Base-by-base conservation (phyloP, 2,888 invertebrate genomes). In the Drosophila kokeensis region DNA sequence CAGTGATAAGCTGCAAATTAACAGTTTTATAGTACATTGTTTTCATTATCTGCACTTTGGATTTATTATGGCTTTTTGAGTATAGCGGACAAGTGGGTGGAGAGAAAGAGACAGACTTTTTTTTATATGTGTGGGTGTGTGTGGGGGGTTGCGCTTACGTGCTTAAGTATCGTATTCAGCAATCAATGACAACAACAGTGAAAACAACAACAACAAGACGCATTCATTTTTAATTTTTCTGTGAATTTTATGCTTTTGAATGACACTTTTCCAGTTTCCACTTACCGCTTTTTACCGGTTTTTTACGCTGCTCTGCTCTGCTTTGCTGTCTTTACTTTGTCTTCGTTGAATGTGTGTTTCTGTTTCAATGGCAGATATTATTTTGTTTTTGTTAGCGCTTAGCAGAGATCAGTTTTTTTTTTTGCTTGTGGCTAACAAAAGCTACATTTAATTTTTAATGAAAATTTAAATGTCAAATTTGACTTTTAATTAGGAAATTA, bases 211-310 rank as follows among this genome's bases (percentile, higher is more conserved):
- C 36, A 29, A 38, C 13, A n/a, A 55, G 1, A 8, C 8, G 15
- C 55, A 66, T 71, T 69, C 66, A 50, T 65, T 79, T 79, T 79
- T 62, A 53, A 53, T 70, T 70, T 45, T 77, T 65, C 82, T 57
- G 34, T 67, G 67, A 60, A 62, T 69, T 73, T 78, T 49, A 40
- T 45, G 15, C 40, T 68, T 68, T 64, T 71, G 40, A 62, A 69
- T 70, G 78, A 66, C 78, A 69, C 64, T 79, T 81, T 78, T 79
- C 68, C 81, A 81, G 81, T 77, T 81, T 68, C 72, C 61, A 81
- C 58, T 50, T 64, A 65, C 45, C 36, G 36, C 45, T 45, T 18
- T 42, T 58, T 53, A 38, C 54, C 48, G 34, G 62, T 30, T 61
- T 38, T 2, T 63, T 38, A 45, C 36, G 34, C 32, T n/a, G 52